Percentiles rank a stretch among this genome's conserved stretches.
phyloP scores from a whole-genome alignment of 2,888 invertebrate species.

The Podabrus alpinus region DNA sequence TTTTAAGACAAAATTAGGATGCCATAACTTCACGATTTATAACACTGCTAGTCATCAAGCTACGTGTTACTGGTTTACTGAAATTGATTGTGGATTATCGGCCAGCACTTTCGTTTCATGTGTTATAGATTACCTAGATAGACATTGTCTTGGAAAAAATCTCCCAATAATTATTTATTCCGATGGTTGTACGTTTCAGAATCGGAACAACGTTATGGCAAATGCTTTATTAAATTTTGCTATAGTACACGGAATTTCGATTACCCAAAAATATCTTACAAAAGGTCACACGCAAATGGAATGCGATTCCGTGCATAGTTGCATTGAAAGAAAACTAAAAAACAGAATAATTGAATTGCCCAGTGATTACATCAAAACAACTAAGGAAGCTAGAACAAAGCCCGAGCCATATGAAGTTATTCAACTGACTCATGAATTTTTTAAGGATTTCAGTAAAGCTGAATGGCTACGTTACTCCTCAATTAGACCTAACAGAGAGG shows the following conservation, averaged over 20 bases:
- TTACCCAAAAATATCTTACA: not conserved
- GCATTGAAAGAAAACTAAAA: not conserved
- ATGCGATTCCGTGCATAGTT: not conserved
- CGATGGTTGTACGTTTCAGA: not conserved
- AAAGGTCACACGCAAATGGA: not conserved
- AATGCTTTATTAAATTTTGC: not conserved
- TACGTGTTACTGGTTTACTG: not conserved
- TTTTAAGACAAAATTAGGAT: not conserved
- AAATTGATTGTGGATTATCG: not conserved
- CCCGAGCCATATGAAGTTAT: not conserved
- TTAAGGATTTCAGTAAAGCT: not conserved
- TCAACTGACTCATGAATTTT: not conserved
- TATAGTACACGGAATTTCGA: not conserved
- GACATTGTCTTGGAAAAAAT: not conserved
- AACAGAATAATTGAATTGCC: not conserved
- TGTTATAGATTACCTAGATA: not conserved
- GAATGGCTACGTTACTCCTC: no score
- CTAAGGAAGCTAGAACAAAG: conserved; percentile 2
- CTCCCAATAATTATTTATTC: not conserved
- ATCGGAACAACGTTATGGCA: not conserved
- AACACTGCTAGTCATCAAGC: not conserved
- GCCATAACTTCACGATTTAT: not conserved
- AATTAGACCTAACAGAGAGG: no score
- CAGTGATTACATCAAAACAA: conserved; percentile 2
- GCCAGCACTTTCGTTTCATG: not conserved